A percentile compares a stretch with the other conserved stretches of the same genome.
Conservation (phyloP, 2,797 vertebrate genomes). For the Microchirus variegatus region DNA sequence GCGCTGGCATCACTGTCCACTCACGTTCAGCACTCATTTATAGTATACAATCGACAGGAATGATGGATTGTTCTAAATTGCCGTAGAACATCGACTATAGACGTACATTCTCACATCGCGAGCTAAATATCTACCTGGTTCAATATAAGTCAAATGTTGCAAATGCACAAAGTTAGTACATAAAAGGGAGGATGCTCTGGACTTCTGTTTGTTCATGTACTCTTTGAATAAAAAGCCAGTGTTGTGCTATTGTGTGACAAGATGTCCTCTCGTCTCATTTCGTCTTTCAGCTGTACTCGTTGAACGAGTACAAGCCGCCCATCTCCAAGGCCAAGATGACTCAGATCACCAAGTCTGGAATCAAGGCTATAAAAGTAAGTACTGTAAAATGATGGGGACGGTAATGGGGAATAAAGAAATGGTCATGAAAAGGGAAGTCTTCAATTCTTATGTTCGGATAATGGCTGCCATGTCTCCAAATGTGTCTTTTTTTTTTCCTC, state of each 20-base stretch:
- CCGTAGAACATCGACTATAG: no score
- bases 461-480: no score
- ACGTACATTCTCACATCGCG: no score
- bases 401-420: conserved; percentile 30
- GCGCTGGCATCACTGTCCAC: no score
- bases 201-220: not conserved
- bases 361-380: conserved; percentile 99
- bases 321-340: conserved; percentile 99
- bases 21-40: no score
- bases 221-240: not conserved
- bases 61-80: no score
- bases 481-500: no score
- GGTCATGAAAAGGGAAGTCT: conserved; percentile 1
- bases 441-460: not conserved
- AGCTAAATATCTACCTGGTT: no score
- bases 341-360: conserved; percentile 98
- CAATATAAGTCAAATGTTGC: no score
- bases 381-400: conserved; percentile 57
- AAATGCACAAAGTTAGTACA: not conserved
- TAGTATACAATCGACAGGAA: no score
- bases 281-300: conserved; percentile 91
- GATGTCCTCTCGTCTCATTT: conserved; percentile 31
- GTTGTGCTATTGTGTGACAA: conserved; percentile 3
- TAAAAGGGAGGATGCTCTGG: not conserved
- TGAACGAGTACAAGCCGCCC: conserved; percentile 99